These are phyloP conservation scores for Neopipo cinnamomea DNA, from an alignment of 2,113 vertebrate genomes.

Conservation along the genomic window DNA sequence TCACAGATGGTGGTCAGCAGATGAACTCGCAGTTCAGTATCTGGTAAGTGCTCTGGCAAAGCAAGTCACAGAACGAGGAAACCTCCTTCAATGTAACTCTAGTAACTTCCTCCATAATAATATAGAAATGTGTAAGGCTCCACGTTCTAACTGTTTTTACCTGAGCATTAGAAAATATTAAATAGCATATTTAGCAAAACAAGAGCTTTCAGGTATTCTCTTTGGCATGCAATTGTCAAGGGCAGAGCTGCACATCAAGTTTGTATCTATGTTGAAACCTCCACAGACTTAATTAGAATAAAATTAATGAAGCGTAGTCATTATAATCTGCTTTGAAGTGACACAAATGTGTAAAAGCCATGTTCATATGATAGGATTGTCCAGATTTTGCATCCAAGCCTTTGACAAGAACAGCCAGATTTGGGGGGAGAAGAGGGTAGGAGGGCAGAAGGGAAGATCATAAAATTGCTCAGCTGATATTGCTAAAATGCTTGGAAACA, in stretches of 20 bases:
- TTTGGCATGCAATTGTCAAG: not conserved
- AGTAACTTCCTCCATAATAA: not conserved
- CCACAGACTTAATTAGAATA: conserved; percentile 49
- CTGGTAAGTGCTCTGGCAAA: not conserved
- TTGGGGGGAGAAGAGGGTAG: not conserved
- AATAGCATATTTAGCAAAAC: conserved; percentile 20
- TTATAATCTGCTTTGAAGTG: conserved; percentile 39
- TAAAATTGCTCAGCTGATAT: not conserved
- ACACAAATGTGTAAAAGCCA: not conserved
- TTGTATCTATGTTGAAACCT: conserved; percentile 28
- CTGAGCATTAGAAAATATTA: not conserved
- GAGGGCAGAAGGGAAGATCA: not conserved
- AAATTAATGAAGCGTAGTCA: conserved; percentile 37
- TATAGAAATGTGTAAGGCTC: not conserved
- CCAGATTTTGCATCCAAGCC: conserved; percentile 5
- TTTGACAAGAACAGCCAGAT: not conserved
- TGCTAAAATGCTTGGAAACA: conserved; percentile 9
- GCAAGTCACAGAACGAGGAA: not conserved
- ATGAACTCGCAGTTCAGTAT: not conserved
- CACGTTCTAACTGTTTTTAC: not conserved
- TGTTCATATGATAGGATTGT: not conserved
- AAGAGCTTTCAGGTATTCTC: conserved; percentile 35
- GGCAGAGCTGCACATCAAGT: not conserved
- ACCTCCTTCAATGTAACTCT: not conserved
- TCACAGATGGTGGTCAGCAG: not conserved